A percentile compares a stretch with the other conserved stretches of the same genome.
phyloP scores from a whole-genome alignment of 2,113 vertebrate genomes.

The Colaptes auratus region DNA sequence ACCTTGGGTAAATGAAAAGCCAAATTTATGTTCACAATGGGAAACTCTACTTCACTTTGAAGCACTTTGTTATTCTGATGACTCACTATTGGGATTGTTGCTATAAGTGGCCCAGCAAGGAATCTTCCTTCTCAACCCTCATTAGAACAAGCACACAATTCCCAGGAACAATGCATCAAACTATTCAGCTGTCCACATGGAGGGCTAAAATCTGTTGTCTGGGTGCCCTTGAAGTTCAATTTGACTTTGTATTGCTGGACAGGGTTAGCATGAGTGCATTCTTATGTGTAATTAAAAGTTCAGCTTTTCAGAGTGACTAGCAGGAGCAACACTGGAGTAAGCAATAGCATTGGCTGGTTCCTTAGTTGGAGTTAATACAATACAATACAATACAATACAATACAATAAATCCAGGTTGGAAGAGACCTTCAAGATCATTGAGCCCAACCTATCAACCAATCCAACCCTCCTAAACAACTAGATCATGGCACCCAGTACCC shows the following conservation, averaged over 20 bases:
- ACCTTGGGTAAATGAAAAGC: slow-evolving; percentile 12
- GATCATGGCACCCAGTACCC: too few relatives aligned
- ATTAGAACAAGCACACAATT: not conserved
- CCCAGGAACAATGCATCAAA: not conserved
- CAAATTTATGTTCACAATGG: slow-evolving; percentile 32
- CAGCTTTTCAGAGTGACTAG: not conserved
- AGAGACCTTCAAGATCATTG: too few relatives aligned
- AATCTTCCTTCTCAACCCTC: not conserved
- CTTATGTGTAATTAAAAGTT: not conserved
- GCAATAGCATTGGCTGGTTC: not conserved
- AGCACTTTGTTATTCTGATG: slow-evolving; percentile 18
- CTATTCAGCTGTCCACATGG: not conserved
- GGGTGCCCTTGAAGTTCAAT: not conserved
- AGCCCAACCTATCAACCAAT: too few relatives aligned
- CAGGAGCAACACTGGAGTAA: not conserved
- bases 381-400: too few relatives aligned
- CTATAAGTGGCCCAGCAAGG: slow-evolving; percentile 29
- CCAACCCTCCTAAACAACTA: too few relatives aligned
- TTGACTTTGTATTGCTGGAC: not conserved
- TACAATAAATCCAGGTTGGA: too few relatives aligned
- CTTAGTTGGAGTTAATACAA: not conserved
- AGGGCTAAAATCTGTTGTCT: not conserved
- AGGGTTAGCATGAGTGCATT: not conserved
- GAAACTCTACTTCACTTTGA: slow-evolving; percentile 31
- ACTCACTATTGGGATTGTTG: not conserved